A percentile compares a stretch with the other conserved stretches of the same genome.
phyloP scores from a whole-genome alignment of 2,113 vertebrate species.

The Mesitornis unicolor region DNA sequence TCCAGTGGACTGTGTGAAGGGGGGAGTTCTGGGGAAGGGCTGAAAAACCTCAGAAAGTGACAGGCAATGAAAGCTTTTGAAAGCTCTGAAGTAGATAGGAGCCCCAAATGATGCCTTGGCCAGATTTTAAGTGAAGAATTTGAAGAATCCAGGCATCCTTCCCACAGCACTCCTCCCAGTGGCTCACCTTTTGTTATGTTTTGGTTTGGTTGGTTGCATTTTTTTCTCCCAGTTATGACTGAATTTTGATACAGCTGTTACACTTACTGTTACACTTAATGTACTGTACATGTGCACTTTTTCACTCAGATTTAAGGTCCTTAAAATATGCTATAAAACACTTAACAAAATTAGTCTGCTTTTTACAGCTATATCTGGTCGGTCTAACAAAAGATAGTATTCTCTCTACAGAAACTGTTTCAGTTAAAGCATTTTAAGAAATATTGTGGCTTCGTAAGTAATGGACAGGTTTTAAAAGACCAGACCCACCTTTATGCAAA shows the following conservation, averaged over 20 bases:
- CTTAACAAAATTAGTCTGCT: not conserved
- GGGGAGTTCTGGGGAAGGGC: not conserved
- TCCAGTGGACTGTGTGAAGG: not conserved
- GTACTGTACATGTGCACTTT: not conserved
- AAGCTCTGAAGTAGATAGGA: not conserved
- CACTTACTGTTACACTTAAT: no score
- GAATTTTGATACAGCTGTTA: not conserved
- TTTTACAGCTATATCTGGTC: not conserved
- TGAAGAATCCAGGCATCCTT: not conserved
- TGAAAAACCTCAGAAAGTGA: not conserved
- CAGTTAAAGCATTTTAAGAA: not conserved
- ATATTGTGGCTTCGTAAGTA: not conserved
- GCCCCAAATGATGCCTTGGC: not conserved
- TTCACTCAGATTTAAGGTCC: not conserved
- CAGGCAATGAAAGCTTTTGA: not conserved
- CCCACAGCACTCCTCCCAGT: not conserved
- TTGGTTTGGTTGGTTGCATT: not conserved
- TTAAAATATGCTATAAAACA: not conserved
- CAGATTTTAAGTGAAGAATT: not conserved
- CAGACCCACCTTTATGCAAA: not conserved
- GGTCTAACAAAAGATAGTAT: not conserved
- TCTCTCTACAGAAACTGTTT: not conserved
- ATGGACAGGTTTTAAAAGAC: not conserved
- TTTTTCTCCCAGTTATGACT: not conserved
- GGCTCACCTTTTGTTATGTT: not conserved